Conservation (phyloP, 2,797 vertebrate genomes). For the Eospalax fontanierii region DNA sequence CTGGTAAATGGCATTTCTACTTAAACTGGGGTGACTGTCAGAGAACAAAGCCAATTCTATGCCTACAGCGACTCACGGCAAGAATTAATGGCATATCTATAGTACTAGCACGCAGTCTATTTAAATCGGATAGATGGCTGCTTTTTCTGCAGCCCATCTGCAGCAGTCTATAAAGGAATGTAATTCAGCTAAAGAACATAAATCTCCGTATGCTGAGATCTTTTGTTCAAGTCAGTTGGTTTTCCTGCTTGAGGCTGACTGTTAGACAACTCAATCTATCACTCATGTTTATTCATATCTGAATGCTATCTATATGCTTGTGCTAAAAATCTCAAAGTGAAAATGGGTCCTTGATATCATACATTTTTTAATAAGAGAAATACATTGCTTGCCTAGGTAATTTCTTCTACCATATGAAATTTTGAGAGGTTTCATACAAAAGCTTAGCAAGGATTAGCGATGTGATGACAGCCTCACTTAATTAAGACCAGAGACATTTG, state of each 20-base stretch:
- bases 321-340: conserved; percentile 62
- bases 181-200: conserved; percentile 82
- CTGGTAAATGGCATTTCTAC: conserved; percentile 78
- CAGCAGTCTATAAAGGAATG: conserved; percentile 81
- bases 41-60: conserved; percentile 78
- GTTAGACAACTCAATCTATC: conserved; percentile 78
- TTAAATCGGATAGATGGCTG: conserved; percentile 82
- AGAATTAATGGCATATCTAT: conserved; percentile 81
- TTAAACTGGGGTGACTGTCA: conserved; percentile 73
- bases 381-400: conserved; percentile 54
- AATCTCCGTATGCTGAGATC: conserved; percentile 80
- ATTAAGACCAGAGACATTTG: conserved; percentile 34
- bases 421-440: conserved; percentile 51
- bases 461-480: neutral
- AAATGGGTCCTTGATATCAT: conserved; percentile 56
- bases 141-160: conserved; percentile 76
- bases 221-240: conserved; percentile 81
- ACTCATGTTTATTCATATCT: conserved; percentile 81
- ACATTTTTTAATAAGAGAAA: conserved; percentile 69
- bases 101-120: conserved; percentile 75
- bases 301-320: conserved; percentile 58
- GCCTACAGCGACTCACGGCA: conserved; percentile 61
- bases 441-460: neutral
- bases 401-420: conserved; percentile 37
- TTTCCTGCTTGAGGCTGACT: conserved; percentile 77